Conservation (phyloP, 2,113 vertebrate genomes). For the Hemicordylus capensis region DNA sequence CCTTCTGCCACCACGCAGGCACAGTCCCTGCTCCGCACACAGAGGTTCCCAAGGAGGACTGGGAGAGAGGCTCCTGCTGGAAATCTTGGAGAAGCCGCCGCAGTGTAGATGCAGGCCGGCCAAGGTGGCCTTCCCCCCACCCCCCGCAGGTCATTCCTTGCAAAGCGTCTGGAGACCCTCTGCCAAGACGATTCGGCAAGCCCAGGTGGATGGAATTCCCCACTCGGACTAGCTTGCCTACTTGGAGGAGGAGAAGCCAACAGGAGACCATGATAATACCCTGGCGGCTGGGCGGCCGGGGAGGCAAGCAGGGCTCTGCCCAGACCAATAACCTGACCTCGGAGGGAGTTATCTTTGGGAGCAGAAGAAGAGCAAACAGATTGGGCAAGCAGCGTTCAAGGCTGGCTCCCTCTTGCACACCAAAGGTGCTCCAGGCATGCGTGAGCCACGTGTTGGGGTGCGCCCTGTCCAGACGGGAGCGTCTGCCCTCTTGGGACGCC, state of each 20-base stretch:
- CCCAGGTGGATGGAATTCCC: not conserved
- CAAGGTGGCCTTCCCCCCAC: too few species aligned
- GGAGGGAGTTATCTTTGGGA: constrained; percentile 31
- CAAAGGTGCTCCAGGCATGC: not conserved
- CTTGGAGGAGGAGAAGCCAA: not conserved
- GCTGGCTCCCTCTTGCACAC: constrained; percentile 30
- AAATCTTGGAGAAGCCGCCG: too few species aligned
- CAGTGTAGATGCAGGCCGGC: too few species aligned
- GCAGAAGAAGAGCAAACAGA: constrained; percentile 59
- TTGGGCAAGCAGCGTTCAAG: constrained; percentile 61
- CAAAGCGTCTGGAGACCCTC: too few species aligned
- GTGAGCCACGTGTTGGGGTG: not conserved
- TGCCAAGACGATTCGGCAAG: too few species aligned
- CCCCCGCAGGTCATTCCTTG: too few species aligned
- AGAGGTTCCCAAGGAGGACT: too few species aligned
- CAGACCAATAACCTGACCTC: not conserved
- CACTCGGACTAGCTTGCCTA: not conserved
- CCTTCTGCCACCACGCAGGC: too few species aligned
- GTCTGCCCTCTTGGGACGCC: too few species aligned
- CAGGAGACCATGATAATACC: not conserved
- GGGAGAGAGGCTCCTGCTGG: too few species aligned
- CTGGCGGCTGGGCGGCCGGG: not conserved
- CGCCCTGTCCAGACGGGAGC: not conserved
- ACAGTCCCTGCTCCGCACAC: too few species aligned
- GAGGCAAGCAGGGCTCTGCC: not conserved